Conservation (phyloP, 2,888 invertebrate genomes). For the Aspidapion aeneum region DNA sequence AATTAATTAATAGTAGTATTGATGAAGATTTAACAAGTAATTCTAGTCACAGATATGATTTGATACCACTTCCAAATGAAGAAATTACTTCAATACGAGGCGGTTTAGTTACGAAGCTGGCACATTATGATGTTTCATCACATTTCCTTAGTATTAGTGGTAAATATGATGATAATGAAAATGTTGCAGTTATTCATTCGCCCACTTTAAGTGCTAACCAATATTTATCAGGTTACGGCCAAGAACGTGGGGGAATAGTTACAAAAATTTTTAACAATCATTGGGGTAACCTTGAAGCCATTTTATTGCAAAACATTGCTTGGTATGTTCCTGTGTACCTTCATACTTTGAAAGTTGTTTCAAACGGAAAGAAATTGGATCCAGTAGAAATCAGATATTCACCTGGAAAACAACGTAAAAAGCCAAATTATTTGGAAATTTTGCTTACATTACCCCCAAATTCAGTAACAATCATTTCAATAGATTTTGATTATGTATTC, state of each 20-base stretch:
- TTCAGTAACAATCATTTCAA: conserved; percentile 75
- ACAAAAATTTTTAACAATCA: conserved; percentile 81
- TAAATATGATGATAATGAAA: conserved; percentile 29
- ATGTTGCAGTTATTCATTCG: conserved; percentile 54
- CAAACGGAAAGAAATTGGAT: conserved; percentile 52
- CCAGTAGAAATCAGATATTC: conserved; percentile 58
- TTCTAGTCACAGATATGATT: conserved; percentile 57
- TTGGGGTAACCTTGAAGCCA: conserved; percentile 68
- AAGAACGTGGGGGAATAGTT: conserved; percentile 86
- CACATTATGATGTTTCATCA: conserved; percentile 60
- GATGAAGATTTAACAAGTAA: conserved; percentile 75
- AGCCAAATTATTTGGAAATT: conserved; percentile 86
- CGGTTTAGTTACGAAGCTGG: conserved; percentile 62
- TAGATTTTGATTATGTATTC: conserved; percentile 94
- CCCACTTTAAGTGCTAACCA: conserved; percentile 75
- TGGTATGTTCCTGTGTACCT: conserved; percentile 84
- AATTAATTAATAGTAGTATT: no score
- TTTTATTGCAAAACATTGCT: conserved; percentile 86
- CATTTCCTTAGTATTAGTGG: conserved; percentile 65
- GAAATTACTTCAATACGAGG: conserved; percentile 62
- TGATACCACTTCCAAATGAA: conserved; percentile 60
- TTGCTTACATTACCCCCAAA: conserved; percentile 78
- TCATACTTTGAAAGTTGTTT: conserved; percentile 49
- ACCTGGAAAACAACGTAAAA: conserved; percentile 80
- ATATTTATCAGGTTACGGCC: conserved; percentile 85